These are phyloP conservation scores for Danio jaintianensis DNA, from an alignment of 2,797 vertebrate genomes.

Conservation along the genomic window DNA sequence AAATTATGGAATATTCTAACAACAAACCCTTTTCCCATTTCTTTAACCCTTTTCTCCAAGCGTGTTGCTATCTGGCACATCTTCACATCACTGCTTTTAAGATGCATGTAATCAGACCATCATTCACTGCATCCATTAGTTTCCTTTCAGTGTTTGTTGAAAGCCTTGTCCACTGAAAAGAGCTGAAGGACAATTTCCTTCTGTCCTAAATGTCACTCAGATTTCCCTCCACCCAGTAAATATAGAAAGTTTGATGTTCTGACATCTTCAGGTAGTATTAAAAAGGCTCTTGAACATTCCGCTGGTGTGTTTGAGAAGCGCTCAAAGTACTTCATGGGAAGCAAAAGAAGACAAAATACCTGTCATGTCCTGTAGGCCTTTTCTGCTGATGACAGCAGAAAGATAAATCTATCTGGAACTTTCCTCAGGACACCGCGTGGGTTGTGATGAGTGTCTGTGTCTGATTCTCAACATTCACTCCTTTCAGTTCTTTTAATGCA, in stretches of 20 bases:
- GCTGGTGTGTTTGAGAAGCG: slow-evolving; percentile 5
- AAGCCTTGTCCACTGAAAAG: slow-evolving; percentile 7
- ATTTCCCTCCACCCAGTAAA: neutral
- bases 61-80: neutral
- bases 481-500: neutral
- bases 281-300: slow-evolving; percentile 12
- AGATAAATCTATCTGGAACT: slow-evolving; percentile 24
- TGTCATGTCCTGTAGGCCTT: slow-evolving; percentile 22
- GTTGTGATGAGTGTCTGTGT: neutral
- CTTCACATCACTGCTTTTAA: slow-evolving; percentile 4
- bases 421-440: slow-evolving; percentile 31
- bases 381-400: slow-evolving; percentile 28
- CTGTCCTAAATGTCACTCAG: neutral
- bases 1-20: slow-evolving; percentile 2
- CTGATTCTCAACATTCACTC: slow-evolving; percentile 32
- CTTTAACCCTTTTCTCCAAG: neutral
- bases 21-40: neutral
- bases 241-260: slow-evolving; percentile 7
- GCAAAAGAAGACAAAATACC: slow-evolving; percentile 18
- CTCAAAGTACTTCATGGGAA: slow-evolving; percentile 10
- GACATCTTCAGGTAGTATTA: slow-evolving; percentile 32
- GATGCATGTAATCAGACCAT: neutral
- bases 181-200: neutral
- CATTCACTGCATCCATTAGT: slow-evolving; percentile 20
- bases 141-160: neutral